Conservation (phyloP, 53 echinoderm and acorn worm genomes). For the Echinometra lucunter region DNA sequence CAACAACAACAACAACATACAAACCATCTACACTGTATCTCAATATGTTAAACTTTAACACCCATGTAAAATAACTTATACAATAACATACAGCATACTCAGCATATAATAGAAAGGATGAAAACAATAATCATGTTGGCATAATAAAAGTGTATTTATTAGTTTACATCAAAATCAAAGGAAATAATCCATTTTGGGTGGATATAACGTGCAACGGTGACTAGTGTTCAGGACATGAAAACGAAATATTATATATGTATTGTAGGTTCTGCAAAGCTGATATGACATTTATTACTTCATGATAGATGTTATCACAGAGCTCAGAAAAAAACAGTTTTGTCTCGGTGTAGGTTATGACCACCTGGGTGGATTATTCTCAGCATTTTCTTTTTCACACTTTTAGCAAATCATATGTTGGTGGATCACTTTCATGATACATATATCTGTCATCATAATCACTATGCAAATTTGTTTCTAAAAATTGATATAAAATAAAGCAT, state of each 20-base stretch:
- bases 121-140: background rate
- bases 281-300: background rate
- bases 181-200: conserved; percentile 10
- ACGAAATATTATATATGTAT: background rate
- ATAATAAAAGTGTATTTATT: conserved; percentile 48
- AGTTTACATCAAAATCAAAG: background rate
- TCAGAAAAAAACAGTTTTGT: background rate
- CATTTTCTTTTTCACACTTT: background rate
- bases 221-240: background rate
- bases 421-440: no score
- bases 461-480: background rate
- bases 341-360: background rate
- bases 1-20: no score
- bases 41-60: no score
- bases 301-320: background rate
- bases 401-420: background rate
- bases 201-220: conserved; percentile 29
- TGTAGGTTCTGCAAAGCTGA: background rate
- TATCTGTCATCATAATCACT: background rate
- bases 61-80: no score
- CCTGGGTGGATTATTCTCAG: background rate
- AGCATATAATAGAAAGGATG: background rate
- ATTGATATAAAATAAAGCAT: background rate
- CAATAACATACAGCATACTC: background rate
- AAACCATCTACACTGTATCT: no score